phyloP scores from a whole-genome alignment of 2,797 vertebrate species.

The Ataeniobius toweri region DNA sequence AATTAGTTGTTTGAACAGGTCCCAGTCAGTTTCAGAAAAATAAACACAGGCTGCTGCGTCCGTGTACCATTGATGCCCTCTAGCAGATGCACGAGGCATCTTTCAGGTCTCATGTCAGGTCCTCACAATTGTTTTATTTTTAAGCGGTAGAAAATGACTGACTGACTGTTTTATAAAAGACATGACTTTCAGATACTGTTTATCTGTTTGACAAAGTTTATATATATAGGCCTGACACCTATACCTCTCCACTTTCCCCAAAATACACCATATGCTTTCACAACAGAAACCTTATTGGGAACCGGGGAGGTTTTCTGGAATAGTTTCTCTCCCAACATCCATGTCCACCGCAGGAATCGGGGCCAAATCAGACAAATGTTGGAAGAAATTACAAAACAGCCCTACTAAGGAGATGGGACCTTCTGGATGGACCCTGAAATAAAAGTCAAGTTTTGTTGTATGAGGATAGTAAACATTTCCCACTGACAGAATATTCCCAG shows the following conservation, averaged over 20 bases:
- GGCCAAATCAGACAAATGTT: not conserved
- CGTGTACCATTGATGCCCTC: conserved; percentile 51
- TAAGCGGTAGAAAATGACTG: no score
- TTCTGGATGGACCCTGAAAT: not conserved
- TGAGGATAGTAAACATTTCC: not conserved
- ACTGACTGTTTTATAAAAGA: not conserved
- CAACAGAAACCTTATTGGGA: not conserved
- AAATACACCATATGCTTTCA: not conserved
- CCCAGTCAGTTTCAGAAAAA: not conserved
- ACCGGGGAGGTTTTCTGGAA: not conserved
- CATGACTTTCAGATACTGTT: not conserved
- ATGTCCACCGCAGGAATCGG: no score
- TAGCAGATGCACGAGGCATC: conserved; percentile 30
- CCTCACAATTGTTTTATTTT: not conserved
- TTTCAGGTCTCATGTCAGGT: not conserved
- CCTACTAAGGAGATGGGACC: not conserved
- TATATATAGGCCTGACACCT: not conserved
- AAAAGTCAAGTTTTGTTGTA: not conserved
- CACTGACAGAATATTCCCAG: not conserved
- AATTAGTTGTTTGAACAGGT: not conserved
- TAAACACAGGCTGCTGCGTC: not conserved
- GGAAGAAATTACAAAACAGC: not conserved
- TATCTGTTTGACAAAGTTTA: not conserved
- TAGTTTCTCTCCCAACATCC: not conserved
- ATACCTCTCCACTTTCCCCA: not conserved